These are phyloP conservation scores for Platyscapa corneri DNA, from an alignment of 1,140 invertebrate genomes.

Conservation along the genomic window DNA sequence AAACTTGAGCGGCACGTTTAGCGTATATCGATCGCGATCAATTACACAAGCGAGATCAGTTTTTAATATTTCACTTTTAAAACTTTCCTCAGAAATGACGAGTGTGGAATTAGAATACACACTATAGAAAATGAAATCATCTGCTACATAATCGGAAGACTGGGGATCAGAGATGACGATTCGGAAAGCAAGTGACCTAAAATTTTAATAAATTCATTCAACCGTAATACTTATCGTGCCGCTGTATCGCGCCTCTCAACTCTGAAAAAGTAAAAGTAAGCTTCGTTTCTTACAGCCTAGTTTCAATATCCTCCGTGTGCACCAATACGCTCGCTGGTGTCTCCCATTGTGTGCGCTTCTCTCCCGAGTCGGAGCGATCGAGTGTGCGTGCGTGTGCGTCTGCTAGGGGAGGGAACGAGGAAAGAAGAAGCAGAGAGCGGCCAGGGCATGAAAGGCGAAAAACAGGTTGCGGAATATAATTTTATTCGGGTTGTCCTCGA, in stretches of 20 bases:
- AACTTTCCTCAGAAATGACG: too few relatives aligned
- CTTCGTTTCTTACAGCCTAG: conserved; percentile 18
- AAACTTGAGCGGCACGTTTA: too few relatives aligned
- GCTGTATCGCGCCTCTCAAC: too few relatives aligned
- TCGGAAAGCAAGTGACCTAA: background rate
- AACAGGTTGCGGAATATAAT: conserved; percentile 52
- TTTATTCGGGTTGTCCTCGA: conserved; percentile 37
- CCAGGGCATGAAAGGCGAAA: conserved; percentile 31
- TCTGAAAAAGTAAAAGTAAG: conserved; percentile 40
- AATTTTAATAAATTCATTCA: background rate
- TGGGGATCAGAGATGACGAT: background rate
- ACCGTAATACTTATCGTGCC: background rate
- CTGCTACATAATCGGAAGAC: background rate
- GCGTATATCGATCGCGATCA: too few relatives aligned
- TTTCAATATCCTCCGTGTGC: conserved; percentile 22
- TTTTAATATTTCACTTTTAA: too few relatives aligned
- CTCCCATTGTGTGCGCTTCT: background rate
- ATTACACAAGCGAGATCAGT: too few relatives aligned
- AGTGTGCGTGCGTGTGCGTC: background rate
- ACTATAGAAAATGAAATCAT: background rate
- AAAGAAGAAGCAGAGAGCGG: background rate
- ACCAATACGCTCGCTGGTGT: background rate
- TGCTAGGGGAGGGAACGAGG: background rate
- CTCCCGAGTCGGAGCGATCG: background rate
- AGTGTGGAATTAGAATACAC: too few relatives aligned